phyloP scores from a whole-genome alignment of 1,140 invertebrate species.

The Aphidius gifuensis region DNA sequence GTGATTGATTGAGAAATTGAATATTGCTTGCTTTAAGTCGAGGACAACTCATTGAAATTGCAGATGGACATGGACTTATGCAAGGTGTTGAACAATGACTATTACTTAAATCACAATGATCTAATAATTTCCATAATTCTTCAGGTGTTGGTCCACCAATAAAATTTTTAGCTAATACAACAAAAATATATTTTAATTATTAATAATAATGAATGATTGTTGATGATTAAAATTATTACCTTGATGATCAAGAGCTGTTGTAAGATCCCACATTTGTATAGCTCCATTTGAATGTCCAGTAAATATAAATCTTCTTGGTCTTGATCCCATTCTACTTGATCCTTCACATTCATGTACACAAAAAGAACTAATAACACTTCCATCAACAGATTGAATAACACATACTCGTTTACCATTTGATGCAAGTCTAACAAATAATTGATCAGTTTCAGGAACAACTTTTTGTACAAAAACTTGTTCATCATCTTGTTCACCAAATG shows the following conservation, averaged over 20 bases:
- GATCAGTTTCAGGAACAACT: slow-evolving; percentile 93
- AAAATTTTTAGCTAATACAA: slow-evolving; percentile 39
- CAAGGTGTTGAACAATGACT: slow-evolving; percentile 81
- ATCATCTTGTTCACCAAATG: slow-evolving; percentile 9
- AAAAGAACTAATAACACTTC: slow-evolving; percentile 91
- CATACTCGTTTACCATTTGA: slow-evolving; percentile 96
- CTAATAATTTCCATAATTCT: slow-evolving; percentile 84
- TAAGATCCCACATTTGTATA: slow-evolving; percentile 98
- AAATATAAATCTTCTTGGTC: slow-evolving; percentile 87
- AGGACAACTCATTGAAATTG: slow-evolving; percentile 56
- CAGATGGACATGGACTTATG: slow-evolving; percentile 75
- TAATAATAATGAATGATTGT: neutral
- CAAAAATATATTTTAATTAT: slow-evolving; percentile 12
- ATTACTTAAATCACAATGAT: slow-evolving; percentile 89
- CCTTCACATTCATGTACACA: slow-evolving; percentile 97
- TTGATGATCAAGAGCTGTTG: slow-evolving; percentile 82
- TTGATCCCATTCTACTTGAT: slow-evolving; percentile 84
- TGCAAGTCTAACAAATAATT: slow-evolving; percentile 88
- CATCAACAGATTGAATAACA: slow-evolving; percentile 90
- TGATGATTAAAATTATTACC: slow-evolving; percentile 48
- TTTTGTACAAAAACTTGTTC: slow-evolving; percentile 86
- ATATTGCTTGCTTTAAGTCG: slow-evolving; percentile 73
- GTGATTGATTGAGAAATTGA: slow-evolving; percentile 67
- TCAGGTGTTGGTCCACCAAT: slow-evolving; percentile 85
- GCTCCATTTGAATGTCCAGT: slow-evolving; percentile 93